Base-by-base conservation (phyloP, 2,797 vertebrate genomes). In the Rhabdomys pumilio region DNA sequence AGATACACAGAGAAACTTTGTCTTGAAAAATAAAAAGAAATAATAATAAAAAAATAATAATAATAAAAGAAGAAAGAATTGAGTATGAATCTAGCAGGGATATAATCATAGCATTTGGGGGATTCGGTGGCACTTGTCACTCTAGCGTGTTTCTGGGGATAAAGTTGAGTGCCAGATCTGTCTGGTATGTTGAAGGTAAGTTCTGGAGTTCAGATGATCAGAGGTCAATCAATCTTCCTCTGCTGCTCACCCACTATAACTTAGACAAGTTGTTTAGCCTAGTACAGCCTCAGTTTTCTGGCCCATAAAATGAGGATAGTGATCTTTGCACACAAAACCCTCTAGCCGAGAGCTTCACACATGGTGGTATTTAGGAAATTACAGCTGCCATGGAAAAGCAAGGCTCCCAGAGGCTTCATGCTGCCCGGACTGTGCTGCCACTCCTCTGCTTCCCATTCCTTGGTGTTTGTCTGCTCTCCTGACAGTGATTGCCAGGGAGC, bases 221-320 rank as follows among this genome's bases (percentile, higher is more conserved):
- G 19, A 82, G 34, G 80, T n/a, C n/a, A n/a, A n/a, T 80, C 19
- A 5, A 17, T 50, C 26, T 94, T 41, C 55, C 20, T 75, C 63
- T 34, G 9, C 44, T 44, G n/a, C 67, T 79, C 50, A 44, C 34
- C 59, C 14, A 41, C 82, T 65, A 0, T 31, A 77, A 31, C 84
- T 90, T 38, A 7, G 41, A 82, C 31, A 73, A 47, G 29, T 80
- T 55, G 55, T 69, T 85, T 13, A 4, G 31, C 47, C 19, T 59
- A 47, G 29, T 24, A 61, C 85, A 94, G 26, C 72, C 57, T 94
- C n/a, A 6, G 31, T 95, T 79, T 95, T 88, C 90, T 82, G 55
- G 22, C 47, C 69, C 72, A 11, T 81, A 17, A 87, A 86, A 75
- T 90, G 53, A 79, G 24, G 41, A 29, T 59, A 12, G 17, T 20